A percentile compares a stretch with the other conserved stretches of the same genome.
These are phyloP conservation scores for Dimorphilus gyrociliatus DNA, from an alignment of 2,888 invertebrate genomes.

Conservation along the genomic window DNA sequence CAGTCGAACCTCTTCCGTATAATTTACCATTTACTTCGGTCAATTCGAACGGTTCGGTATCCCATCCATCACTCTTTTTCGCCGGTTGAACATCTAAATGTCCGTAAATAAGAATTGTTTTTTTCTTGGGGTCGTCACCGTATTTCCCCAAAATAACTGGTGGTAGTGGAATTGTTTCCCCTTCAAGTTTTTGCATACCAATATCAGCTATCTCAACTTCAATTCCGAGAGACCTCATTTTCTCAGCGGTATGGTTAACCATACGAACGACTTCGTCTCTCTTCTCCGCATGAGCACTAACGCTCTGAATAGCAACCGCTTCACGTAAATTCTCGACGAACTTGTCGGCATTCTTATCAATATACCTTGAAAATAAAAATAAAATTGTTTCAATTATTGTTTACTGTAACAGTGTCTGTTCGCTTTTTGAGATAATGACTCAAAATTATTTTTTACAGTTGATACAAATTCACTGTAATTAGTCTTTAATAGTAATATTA, in stretches of 20 bases:
- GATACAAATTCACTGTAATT: no score
- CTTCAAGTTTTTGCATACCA: slow-evolving; percentile 52
- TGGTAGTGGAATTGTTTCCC: slow-evolving; percentile 57
- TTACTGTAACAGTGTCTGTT: no score
- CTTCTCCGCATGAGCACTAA: slow-evolving; percentile 74
- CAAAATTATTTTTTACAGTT: no score
- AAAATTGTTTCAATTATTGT: no score
- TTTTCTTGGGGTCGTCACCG: slow-evolving; percentile 66
- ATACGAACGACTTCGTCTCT: slow-evolving; percentile 64
- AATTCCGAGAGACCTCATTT: slow-evolving; percentile 42
- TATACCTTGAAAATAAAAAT: slow-evolving; percentile 45
- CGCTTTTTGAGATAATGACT: no score
- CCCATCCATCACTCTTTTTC: slow-evolving; percentile 75
- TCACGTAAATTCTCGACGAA: slow-evolving; percentile 64
- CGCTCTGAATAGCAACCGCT: slow-evolving; percentile 79
- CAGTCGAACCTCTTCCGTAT: slow-evolving; percentile 75
- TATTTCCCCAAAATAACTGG: slow-evolving; percentile 64
- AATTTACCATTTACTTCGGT: slow-evolving; percentile 72
- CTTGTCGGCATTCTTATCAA: slow-evolving; percentile 56
- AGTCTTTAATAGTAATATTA: no score
- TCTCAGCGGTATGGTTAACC: slow-evolving; percentile 53
- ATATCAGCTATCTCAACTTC: slow-evolving; percentile 55
- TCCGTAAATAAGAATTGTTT: slow-evolving; percentile 83
- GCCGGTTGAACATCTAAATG: slow-evolving; percentile 98
- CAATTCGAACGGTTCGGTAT: slow-evolving; percentile 78